Conservation (phyloP, 2,797 vertebrate species). For the Prionace glauca region DNA sequence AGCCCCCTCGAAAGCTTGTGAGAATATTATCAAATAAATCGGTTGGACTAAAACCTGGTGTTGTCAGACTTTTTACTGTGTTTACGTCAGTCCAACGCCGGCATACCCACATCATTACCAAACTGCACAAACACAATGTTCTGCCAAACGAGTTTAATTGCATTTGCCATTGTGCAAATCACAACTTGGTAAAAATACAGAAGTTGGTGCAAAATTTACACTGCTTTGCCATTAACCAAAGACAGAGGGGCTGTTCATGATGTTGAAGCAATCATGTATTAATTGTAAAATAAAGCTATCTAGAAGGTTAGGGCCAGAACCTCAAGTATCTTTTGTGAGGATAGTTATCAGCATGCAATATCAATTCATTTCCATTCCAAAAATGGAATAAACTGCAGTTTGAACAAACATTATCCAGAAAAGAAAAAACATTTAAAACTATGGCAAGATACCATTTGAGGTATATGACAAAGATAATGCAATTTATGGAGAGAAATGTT, state of each 20-base stretch:
- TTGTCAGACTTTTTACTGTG: too few relatives aligned
- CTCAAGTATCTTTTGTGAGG: not conserved
- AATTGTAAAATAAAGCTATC: too few relatives aligned
- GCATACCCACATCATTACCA: too few relatives aligned
- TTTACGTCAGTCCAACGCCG: too few relatives aligned
- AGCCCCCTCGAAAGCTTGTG: too few relatives aligned
- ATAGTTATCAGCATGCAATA: not conserved
- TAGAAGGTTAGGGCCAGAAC: not conserved
- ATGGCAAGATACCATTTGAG: not conserved
- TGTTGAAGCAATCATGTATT: not conserved
- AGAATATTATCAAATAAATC: too few relatives aligned
- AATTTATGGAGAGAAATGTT: too few relatives aligned
- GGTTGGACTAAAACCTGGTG: too few relatives aligned
- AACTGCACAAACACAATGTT: not conserved
- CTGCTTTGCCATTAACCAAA: not conserved
- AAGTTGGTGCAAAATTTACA: not conserved
- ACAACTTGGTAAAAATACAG: not conserved
- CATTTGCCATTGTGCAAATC: not conserved
- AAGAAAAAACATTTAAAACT: not conserved
- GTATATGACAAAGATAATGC: too few relatives aligned
- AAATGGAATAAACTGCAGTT: not conserved
- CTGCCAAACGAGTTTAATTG: too few relatives aligned
- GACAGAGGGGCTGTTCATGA: not conserved
- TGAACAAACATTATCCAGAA: not conserved
- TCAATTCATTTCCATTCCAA: not conserved